Evolutionary conservation across 2,888 invertebrate genomes (phyloP).

Genomic region (Amphipoea oculea): DNA sequence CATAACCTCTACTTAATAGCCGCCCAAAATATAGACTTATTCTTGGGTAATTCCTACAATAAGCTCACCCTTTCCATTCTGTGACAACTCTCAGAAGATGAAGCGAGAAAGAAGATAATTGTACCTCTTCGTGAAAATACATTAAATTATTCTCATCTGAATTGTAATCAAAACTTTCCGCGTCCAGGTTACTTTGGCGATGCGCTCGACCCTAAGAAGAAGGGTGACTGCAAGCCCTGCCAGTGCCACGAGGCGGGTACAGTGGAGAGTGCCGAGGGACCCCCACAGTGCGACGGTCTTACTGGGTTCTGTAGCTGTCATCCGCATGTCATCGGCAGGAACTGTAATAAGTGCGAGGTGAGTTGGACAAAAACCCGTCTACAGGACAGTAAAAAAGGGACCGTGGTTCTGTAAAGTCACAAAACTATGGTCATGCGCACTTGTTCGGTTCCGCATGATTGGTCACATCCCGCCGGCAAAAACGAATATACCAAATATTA

Average conservation of each 20-base stretch:
- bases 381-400: no score
- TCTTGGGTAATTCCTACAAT: not conserved
- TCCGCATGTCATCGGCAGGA: constrained; percentile 94
- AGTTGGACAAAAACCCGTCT: constrained; percentile 30
- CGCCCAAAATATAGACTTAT: not conserved
- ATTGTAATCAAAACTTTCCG: not conserved
- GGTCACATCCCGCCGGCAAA: not conserved
- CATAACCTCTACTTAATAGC: not conserved
- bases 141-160: not conserved
- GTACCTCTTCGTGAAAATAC: not conserved
- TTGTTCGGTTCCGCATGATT: no score
- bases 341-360: constrained; percentile 94
- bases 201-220: constrained; percentile 96
- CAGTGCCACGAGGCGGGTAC: constrained; percentile 97
- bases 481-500: not conserved
- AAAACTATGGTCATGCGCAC: not conserved
- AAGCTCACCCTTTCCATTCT: not conserved
- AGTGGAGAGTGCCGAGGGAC: constrained; percentile 93
- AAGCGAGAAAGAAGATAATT: not conserved
- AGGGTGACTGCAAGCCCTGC: constrained; percentile 97
- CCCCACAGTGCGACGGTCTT: constrained; percentile 94
- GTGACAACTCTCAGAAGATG: not conserved
- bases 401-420: not conserved
- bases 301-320: constrained; percentile 96
- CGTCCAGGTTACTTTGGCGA: constrained; percentile 96